Conservation (phyloP, 2,113 vertebrate species). For the Aptenodytes patagonicus region DNA sequence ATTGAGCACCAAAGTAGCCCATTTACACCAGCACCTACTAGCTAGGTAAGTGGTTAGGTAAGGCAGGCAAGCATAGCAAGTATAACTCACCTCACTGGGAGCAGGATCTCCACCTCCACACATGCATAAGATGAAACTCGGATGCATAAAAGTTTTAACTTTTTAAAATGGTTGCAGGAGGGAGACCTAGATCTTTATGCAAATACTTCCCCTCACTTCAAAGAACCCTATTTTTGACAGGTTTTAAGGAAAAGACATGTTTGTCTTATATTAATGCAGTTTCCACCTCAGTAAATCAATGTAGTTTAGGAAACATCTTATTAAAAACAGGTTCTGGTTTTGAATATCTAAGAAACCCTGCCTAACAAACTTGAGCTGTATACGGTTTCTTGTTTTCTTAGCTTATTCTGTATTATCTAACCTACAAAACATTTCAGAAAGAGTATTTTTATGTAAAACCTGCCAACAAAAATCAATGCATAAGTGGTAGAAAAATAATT, state of each 20-base stretch:
- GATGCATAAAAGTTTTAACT: neutral
- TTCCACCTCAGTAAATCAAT: neutral
- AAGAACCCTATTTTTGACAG: neutral
- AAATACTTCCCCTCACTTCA: neutral
- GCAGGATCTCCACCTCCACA: neutral
- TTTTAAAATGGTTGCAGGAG: neutral
- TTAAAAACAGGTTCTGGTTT: neutral
- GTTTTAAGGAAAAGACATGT: neutral
- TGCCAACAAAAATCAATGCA: neutral
- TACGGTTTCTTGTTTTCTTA: neutral
- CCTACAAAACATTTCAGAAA: neutral
- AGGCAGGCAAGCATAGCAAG: neutral
- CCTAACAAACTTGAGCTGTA: neutral
- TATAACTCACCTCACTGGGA: neutral
- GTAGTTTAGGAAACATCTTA: neutral
- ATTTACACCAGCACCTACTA: neutral
- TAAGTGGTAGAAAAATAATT: constrained; percentile 15
- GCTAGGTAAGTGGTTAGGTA: no score
- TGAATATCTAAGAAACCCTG: neutral
- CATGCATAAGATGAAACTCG: fast-evolving
- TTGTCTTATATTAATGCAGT: neutral
- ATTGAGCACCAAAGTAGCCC: neutral
- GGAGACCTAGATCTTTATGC: neutral
- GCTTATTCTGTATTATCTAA: neutral
- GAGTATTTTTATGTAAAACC: neutral